These are phyloP conservation scores for Neolamprologus sp. DNA, from an alignment of 2,113 vertebrate genomes.

Conservation along the genomic window DNA sequence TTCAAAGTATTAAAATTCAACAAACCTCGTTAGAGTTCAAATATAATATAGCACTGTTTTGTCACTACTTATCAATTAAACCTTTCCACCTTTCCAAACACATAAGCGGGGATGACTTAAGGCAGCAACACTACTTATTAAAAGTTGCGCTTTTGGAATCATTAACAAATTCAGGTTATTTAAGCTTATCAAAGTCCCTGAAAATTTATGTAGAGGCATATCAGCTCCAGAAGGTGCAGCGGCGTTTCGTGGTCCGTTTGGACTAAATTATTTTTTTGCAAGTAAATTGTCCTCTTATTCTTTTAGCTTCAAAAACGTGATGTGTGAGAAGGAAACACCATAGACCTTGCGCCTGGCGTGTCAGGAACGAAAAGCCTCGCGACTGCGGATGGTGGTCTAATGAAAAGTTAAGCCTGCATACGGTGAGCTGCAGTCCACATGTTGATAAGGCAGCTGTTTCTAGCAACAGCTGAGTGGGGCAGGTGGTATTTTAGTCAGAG, in stretches of 20 bases:
- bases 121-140: neutral
- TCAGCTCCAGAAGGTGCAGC: neutral
- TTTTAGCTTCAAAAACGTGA: neutral
- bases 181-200: neutral
- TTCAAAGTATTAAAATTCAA: neutral
- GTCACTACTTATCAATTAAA: neutral
- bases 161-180: neutral
- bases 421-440: neutral
- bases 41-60: neutral
- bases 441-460: conserved; percentile 35
- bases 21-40: neutral
- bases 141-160: neutral
- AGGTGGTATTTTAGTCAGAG: conserved; percentile 53
- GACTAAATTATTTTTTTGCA: neutral
- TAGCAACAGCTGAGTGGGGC: conserved; percentile 54
- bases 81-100: neutral
- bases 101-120: neutral
- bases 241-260: neutral
- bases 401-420: conserved; percentile 5
- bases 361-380: neutral
- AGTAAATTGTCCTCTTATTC: neutral
- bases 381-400: neutral
- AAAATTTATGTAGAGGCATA: neutral
- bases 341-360: neutral
- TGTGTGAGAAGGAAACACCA: neutral